Percentiles rank a stretch among this genome's conserved stretches.
Evolutionary conservation across 92 coral and sea anemone genomes (phyloP).

Genomic region (Parazoanthus atlanticus): DNA sequence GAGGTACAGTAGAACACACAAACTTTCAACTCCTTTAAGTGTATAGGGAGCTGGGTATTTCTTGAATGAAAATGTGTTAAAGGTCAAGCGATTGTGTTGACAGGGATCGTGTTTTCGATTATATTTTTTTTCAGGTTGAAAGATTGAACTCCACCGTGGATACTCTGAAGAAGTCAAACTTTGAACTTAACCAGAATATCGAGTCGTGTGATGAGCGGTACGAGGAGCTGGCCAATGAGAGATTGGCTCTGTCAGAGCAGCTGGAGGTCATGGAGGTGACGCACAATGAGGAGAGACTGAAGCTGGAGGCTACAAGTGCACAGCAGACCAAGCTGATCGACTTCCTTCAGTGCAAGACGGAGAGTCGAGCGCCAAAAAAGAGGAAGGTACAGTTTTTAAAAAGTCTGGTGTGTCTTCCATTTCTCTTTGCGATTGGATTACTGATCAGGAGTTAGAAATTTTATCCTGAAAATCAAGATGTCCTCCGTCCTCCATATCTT

Average conservation of each 20-base stretch:
- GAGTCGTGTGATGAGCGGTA: conserved; percentile 73
- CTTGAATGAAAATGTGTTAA: too few relatives aligned
- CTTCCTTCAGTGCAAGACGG: conserved; percentile 95
- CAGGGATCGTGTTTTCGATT: not conserved
- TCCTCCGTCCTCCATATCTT: too few relatives aligned
- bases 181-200: conserved; percentile 88
- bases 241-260: conserved; percentile 86
- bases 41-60: too few relatives aligned
- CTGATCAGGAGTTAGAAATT: too few relatives aligned
- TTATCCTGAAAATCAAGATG: too few relatives aligned
- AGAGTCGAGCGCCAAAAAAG: conserved; percentile 82
- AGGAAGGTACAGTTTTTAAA: conserved; percentile 61
- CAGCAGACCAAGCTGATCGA: conserved; percentile 97
- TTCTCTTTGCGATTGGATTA: too few relatives aligned
- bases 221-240: conserved; percentile 76
- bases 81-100: not conserved
- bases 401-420: too few relatives aligned
- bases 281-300: conserved; percentile 97
- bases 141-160: conserved; percentile 62
- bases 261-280: conserved; percentile 90
- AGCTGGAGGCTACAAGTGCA: conserved; percentile 90
- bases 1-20: conserved; percentile 55
- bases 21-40: not conserved
- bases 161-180: conserved; percentile 81
- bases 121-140: conserved; percentile 56